Conservation (phyloP, 2,113 vertebrate species). For the Calcarius ornatus region DNA sequence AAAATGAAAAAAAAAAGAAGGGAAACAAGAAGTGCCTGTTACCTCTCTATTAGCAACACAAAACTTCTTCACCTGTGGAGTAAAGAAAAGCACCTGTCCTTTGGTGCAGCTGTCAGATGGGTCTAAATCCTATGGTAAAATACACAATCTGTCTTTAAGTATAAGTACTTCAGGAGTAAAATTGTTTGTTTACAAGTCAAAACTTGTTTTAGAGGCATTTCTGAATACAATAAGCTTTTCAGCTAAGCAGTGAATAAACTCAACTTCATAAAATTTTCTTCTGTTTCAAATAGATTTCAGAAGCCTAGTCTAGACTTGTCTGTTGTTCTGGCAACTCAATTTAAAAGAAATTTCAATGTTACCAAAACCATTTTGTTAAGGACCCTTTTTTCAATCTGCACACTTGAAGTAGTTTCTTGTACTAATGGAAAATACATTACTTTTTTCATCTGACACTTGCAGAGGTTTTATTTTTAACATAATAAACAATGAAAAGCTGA, state of each 20-base stretch:
- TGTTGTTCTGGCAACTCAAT: not conserved
- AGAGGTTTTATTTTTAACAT: conserved; percentile 2
- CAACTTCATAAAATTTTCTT: not conserved
- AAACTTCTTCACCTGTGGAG: not conserved
- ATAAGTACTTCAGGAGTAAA: not conserved
- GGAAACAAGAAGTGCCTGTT: not conserved
- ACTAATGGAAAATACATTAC: not conserved
- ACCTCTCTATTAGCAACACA: not conserved
- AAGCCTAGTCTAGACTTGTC: not conserved
- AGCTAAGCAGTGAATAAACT: not conserved
- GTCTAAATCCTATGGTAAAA: not conserved
- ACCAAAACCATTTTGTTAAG: not conserved
- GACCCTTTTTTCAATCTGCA: not conserved
- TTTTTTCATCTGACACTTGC: not conserved
- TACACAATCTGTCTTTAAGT: not conserved
- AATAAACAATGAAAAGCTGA: not conserved
- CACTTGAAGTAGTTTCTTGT: not conserved
- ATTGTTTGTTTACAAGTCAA: not conserved
- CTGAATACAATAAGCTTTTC: not conserved
- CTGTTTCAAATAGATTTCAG: not conserved
- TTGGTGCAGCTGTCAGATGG: not conserved
- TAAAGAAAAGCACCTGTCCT: not conserved
- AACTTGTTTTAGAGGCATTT: not conserved
- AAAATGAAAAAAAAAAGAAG: not conserved
- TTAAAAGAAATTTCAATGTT: not conserved